Base-by-base conservation (phyloP, 1,140 invertebrate genomes). In the Diorhabda elongata region DNA sequence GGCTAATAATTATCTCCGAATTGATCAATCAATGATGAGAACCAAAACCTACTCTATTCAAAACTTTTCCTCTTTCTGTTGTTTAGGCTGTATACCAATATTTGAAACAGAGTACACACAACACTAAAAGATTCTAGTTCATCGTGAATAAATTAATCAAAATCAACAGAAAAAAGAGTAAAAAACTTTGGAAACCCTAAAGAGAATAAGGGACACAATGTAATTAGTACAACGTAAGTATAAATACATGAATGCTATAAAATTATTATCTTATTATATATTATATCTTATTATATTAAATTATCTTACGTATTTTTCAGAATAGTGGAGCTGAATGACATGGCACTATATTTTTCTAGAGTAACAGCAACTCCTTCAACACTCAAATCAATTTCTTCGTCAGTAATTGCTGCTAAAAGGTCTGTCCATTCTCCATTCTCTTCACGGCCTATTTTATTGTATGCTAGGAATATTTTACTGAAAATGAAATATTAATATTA, bases 341-440 rank as follows among this genome's bases (percentile, higher is more conserved):
- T 85, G 45, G 87, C 84, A 8, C 82, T 77, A 44, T 83, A 81
- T 41, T 83, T 78, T 44, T 87, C 81, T 3, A 82, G 72, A 41
- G 83, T 83, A 0, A 83, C 83, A 0, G 85, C 86, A 3, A 88
- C 85, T 3, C 85, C 86, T 67, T 87, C 86, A 26, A 87, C 72
- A 0, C 85, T 87, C 43, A 88, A 77, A 65, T 89, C 87, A 0
- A 88, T 82, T 3, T 83, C 81, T 7, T 83, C 82, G 3, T 80
- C 75, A 11, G 85, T 82, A 2, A 88, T 82, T 9, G 84, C 86
- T 3, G 86, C 86, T 1, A 88, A 80, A 44, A 89, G 80, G 65
- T 87, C 84, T 0, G 83, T 86, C 85, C 86, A 88, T 3, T 84
- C 81, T 0, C 82, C 82, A 76, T 86, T 86, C 47, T 83, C 83